phyloP scores from a whole-genome alignment of 2,888 invertebrate genomes.

The Drosophila subquinaria region DNA sequence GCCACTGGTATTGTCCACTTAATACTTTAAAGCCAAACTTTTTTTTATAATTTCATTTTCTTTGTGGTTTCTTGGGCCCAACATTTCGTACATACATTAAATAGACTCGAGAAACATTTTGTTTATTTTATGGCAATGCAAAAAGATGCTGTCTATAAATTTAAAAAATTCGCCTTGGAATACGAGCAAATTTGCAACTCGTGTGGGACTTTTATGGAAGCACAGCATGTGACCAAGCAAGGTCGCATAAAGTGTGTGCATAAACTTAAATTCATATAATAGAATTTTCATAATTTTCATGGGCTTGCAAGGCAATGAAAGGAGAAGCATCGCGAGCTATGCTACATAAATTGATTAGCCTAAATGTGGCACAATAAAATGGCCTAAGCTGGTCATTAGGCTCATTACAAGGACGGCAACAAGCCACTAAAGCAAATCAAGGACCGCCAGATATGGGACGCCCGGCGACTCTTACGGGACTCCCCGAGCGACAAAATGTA shows the following conservation, averaged over 20 bases:
- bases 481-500: constrained; percentile 34
- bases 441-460: constrained; percentile 29
- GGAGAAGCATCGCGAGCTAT: background rate
- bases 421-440: constrained; percentile 52
- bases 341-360: constrained; percentile 64
- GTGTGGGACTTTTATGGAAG: constrained; percentile 40
- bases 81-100: constrained; percentile 4
- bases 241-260: constrained; percentile 18
- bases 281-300: constrained; percentile 34
- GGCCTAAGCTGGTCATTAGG: constrained; percentile 57
- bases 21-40: background rate
- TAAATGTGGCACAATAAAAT: constrained; percentile 51
- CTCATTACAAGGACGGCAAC: constrained; percentile 50
- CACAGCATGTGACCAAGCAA: constrained; percentile 44
- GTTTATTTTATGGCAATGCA: constrained; percentile 13
- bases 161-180: background rate
- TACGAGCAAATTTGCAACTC: constrained; percentile 28
- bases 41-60: background rate
- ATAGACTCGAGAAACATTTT: constrained; percentile 8
- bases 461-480: constrained; percentile 59
- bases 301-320: background rate
- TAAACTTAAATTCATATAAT: constrained; percentile 35
- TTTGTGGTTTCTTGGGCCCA: background rate
- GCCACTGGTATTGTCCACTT: background rate
- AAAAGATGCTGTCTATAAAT: constrained; percentile 16